Percentiles rank a stretch among this genome's conserved stretches.
Conservation (phyloP, 2,113 vertebrate species). For the Erythrolamprus reginae region DNA sequence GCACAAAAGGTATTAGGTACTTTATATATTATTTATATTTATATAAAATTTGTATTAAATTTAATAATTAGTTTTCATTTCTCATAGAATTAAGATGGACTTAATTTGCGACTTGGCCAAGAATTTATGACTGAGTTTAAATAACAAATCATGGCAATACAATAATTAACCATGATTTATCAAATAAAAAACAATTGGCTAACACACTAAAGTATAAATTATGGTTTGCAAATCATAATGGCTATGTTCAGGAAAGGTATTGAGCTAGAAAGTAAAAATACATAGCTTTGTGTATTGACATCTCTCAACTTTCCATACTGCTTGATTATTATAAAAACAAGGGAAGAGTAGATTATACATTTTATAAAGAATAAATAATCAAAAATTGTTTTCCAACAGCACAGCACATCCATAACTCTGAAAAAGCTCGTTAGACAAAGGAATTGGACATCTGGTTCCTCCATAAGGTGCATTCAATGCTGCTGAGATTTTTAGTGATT, state of each 20-base stretch:
- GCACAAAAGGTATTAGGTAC: too few relatives aligned
- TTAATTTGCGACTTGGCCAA: background rate
- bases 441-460: background rate
- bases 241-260: background rate
- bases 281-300: background rate
- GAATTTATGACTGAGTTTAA: background rate
- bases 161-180: background rate
- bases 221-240: background rate
- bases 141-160: background rate
- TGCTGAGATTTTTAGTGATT: background rate
- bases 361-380: background rate
- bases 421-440: background rate
- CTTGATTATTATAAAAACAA: background rate
- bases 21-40: too few relatives aligned
- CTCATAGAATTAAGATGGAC: background rate
- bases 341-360: background rate
- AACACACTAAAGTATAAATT: background rate
- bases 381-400: background rate
- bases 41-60: too few relatives aligned
- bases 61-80: background rate
- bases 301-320: background rate
- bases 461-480: rapidly evolving
- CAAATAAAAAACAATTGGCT: background rate
- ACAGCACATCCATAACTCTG: background rate
- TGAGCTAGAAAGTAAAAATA: background rate